A percentile compares a stretch with the other conserved stretches of the same genome.
These are phyloP conservation scores for Streblospio benedicti DNA, from an alignment of 1,140 invertebrate species.

Conservation along the genomic window DNA sequence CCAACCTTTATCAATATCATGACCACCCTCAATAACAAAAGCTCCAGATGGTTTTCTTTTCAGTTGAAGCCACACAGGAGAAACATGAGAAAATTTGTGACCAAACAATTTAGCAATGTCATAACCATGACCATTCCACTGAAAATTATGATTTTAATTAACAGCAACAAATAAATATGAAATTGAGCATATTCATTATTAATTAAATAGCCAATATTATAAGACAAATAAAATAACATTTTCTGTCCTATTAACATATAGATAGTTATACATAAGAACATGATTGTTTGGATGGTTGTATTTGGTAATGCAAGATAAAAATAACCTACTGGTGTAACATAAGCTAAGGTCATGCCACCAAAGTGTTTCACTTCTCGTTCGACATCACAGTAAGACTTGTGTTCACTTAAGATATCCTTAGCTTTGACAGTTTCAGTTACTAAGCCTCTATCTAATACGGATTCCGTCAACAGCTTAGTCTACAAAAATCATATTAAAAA, in stretches of 20 bases:
- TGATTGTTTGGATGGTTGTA: background rate
- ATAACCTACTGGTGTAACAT: constrained; percentile 75
- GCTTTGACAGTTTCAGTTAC: constrained; percentile 57
- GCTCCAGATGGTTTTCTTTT: constrained; percentile 51
- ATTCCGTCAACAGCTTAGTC: constrained; percentile 43
- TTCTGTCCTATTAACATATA: background rate
- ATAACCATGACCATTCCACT: constrained; percentile 95
- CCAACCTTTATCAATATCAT: constrained; percentile 59
- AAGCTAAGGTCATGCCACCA: constrained; percentile 67
- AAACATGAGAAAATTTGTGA: constrained; percentile 79
- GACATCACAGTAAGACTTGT: constrained; percentile 60
- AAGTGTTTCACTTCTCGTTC: constrained; percentile 59
- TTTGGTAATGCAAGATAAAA: background rate
- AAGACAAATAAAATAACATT: background rate
- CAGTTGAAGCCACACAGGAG: constrained; percentile 89
- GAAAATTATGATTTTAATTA: constrained; percentile 41
- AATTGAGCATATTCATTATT: background rate
- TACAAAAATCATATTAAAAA: background rate
- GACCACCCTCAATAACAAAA: constrained; percentile 49
- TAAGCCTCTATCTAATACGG: constrained; percentile 61
- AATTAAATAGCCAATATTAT: background rate
- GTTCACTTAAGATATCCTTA: constrained; percentile 67
- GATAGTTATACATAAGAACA: background rate
- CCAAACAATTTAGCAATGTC: constrained; percentile 83
- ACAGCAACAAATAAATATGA: background rate